Conservation (phyloP, 1,140 invertebrate species). For the Cyclargus thomasi region DNA sequence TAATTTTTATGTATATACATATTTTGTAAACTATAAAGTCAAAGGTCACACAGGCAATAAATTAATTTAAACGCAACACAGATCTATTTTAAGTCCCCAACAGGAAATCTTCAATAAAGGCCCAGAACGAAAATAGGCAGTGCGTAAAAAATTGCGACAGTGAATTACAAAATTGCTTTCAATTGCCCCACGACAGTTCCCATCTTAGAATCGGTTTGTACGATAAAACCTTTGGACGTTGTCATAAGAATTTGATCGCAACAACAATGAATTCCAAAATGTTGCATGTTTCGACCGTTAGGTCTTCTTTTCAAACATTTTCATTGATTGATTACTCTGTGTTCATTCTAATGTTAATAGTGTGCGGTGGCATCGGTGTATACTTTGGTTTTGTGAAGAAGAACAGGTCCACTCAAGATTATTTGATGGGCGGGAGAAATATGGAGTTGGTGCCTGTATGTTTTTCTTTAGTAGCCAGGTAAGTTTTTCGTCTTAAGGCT, state of each 20-base stretch:
- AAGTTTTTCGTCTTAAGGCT: slow-evolving; percentile 32
- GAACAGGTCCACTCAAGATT: slow-evolving; percentile 82
- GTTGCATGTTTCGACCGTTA: slow-evolving; percentile 76
- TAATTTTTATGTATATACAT: background rate
- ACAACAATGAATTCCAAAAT: slow-evolving; percentile 28
- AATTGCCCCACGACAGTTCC: background rate
- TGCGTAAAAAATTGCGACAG: slow-evolving; percentile 8
- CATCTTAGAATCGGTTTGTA: slow-evolving; percentile 1
- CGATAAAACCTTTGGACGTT: background rate
- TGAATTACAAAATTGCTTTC: slow-evolving; percentile 9
- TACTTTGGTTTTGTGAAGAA: slow-evolving; percentile 86
- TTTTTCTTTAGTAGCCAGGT: slow-evolving; percentile 88
- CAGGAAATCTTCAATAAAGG: slow-evolving; percentile 1
- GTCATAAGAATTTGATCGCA: background rate
- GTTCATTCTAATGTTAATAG: slow-evolving; percentile 82
- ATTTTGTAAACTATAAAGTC: slow-evolving; percentile 6
- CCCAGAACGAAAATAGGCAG: slow-evolving; percentile 6
- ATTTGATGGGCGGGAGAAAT: slow-evolving; percentile 88
- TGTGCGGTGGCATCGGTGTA: slow-evolving; percentile 84
- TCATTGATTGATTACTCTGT: slow-evolving; percentile 82
- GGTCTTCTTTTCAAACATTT: slow-evolving; percentile 79
- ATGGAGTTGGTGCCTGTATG: slow-evolving; percentile 88
- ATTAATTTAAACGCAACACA: background rate
- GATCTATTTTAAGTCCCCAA: slow-evolving; percentile 1
- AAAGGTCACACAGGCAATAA: slow-evolving; percentile 12